Evolutionary conservation across 2,888 invertebrate genomes (phyloP).

Genomic region (Protonemura montana): DNA sequence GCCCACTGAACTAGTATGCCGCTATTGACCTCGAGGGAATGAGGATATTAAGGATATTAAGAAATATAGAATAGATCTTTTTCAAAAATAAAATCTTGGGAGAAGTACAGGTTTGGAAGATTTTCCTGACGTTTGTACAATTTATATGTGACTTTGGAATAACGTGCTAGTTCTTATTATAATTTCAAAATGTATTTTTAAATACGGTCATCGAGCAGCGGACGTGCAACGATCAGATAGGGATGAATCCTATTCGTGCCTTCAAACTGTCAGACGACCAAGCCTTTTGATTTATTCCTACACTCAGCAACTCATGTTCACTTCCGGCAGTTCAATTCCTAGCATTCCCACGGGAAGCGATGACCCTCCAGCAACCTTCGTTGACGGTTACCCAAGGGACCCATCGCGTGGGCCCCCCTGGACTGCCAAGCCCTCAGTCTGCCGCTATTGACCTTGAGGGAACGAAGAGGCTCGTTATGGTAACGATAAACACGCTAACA

Average conservation of each 20-base stretch:
- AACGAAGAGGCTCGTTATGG: background rate
- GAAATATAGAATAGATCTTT: too few species aligned
- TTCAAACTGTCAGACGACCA: background rate
- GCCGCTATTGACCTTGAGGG: background rate
- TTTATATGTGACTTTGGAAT: too few species aligned
- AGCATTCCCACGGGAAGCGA: background rate
- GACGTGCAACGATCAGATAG: too few species aligned
- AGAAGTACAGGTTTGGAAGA: too few species aligned
- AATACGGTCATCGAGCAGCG: too few species aligned
- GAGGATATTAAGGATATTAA: too few species aligned
- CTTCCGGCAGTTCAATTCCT: background rate
- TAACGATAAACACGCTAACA: background rate
- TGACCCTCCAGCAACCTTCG: background rate
- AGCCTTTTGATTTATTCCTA: background rate
- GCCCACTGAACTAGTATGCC: too few species aligned
- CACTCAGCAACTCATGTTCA: background rate
- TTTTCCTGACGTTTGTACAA: too few species aligned
- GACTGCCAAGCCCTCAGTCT: background rate
- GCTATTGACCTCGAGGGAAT: too few species aligned
- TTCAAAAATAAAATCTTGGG: too few species aligned
- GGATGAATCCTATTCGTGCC: background rate
- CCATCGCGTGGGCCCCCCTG: background rate
- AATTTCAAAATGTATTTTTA: too few species aligned
- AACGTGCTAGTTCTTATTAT: too few species aligned
- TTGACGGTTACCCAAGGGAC: background rate